Evolutionary conservation across 2,888 invertebrate genomes (phyloP), one percentile per base, ranked within the genome.

Genomic region (Mycalesis mineus): DNA sequence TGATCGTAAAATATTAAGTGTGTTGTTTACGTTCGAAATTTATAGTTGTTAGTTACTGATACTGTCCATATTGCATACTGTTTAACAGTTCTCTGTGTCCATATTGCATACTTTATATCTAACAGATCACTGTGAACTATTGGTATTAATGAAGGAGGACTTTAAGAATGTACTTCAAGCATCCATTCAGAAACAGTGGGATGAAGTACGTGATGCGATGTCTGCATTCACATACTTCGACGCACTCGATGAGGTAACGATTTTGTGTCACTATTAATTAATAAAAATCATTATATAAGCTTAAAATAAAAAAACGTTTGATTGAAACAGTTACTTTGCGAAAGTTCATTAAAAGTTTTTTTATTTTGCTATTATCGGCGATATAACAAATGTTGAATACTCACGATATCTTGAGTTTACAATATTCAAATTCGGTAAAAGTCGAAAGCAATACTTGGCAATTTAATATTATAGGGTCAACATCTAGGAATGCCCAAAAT

Each of bases 201-300:
- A 92, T 57, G 86, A 91, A 68, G 90, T 93, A 13, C 85, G 85
- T 45, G 78, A 78, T 5, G 92, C 92, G 0, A 90, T 94, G 87
- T 82, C 89, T 2, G 86, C 88, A 44, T 93, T 94, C 63, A 90
- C 91, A 45, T 94, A 94, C 70, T 94, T 94, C 68, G 91, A 92
- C 65, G 85, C 84, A 9, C 91, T 93, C 79, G 91, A 91, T 66
- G 90, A 91, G 72, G 70, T 71, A 58, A n/a, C n/a, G n/a, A n/a
- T n/a, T n/a, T n/a, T n/a, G n/a, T n/a, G n/a, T n/a, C n/a, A n/a
- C n/a, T n/a, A n/a, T n/a, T n/a, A n/a, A n/a, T n/a, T n/a, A n/a
- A n/a, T n/a, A n/a, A n/a, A n/a, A n/a, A n/a, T n/a, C n/a, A n/a
- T n/a, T n/a, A n/a, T n/a, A n/a, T n/a, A n/a, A n/a, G n/a, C n/a